These are phyloP conservation scores for Philypnodon macrostomus DNA, from an alignment of 2,797 vertebrate genomes.

Conservation along the genomic window DNA sequence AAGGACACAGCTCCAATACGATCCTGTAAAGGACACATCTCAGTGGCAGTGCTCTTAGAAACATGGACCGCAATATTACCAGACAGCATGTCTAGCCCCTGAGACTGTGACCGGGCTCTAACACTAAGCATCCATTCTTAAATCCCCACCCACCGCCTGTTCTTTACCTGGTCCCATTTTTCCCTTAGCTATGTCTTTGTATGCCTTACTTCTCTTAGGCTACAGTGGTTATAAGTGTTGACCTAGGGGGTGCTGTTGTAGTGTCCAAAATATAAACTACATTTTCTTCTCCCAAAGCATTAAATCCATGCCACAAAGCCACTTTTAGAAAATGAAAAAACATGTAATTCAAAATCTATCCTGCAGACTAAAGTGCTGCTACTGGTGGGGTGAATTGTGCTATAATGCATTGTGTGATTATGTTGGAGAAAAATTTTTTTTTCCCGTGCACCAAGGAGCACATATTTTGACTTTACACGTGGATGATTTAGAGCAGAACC, in stretches of 20 bases:
- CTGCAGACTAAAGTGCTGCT: slow-evolving; percentile 11
- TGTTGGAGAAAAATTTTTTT: not conserved
- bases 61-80: slow-evolving; percentile 59
- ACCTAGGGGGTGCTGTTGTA: slow-evolving; percentile 27
- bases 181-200: slow-evolving; percentile 27
- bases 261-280: slow-evolving; percentile 36
- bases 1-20: slow-evolving; percentile 25
- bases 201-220: slow-evolving; percentile 38
- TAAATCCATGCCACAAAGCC: not conserved
- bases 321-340: no score
- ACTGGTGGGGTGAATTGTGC: slow-evolving; percentile 23
- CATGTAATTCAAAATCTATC: no score
- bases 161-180: slow-evolving; percentile 60
- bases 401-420: slow-evolving; percentile 17
- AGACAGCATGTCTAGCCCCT: slow-evolving; percentile 46
- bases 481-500: slow-evolving; percentile 59
- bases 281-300: slow-evolving; percentile 3
- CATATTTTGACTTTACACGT: slow-evolving; percentile 45
- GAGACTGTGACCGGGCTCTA: slow-evolving; percentile 38
- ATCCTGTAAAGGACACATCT: slow-evolving; percentile 47
- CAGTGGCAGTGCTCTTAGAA: slow-evolving; percentile 41
- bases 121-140: slow-evolving; percentile 49
- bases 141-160: slow-evolving; percentile 56
- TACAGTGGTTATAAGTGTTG: slow-evolving; percentile 41
- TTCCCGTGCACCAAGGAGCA: slow-evolving; percentile 30